These are phyloP conservation scores for Apodemia hepburni DNA, from an alignment of 2,888 invertebrate genomes.

Conservation along the genomic window DNA sequence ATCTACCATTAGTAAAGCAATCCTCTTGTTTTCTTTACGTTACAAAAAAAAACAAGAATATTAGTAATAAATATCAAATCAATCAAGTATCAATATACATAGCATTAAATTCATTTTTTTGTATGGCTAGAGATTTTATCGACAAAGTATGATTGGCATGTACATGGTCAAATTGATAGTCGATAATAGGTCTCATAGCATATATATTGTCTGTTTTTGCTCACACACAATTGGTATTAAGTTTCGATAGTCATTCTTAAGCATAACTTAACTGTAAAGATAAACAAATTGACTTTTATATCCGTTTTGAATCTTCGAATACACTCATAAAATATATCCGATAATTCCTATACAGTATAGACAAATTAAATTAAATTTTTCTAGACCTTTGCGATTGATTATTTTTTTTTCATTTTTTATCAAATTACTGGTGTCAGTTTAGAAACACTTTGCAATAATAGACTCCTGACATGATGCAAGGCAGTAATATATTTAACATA, in stretches of 20 bases:
- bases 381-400: too few species aligned
- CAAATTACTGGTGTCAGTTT: too few species aligned
- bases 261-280: not conserved
- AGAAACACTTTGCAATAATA: too few species aligned
- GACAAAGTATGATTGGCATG: slow-evolving; percentile 37
- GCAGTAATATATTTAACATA: too few species aligned
- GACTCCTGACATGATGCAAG: too few species aligned
- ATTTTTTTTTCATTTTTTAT: too few species aligned
- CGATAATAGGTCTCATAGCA: slow-evolving; percentile 26
- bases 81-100: slow-evolving; percentile 15
- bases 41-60: not conserved
- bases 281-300: slow-evolving; percentile 6
- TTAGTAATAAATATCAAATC: slow-evolving; percentile 5
- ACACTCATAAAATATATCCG: not conserved
- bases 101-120: slow-evolving; percentile 19
- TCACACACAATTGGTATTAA: not conserved
- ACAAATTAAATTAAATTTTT: too few species aligned
- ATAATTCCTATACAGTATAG: too few species aligned
- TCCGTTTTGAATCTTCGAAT: not conserved
- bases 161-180: slow-evolving; percentile 36
- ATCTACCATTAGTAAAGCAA: too few species aligned
- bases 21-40: too few species aligned
- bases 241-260: slow-evolving; percentile 12
- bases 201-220: slow-evolving; percentile 11
- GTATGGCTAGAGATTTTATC: slow-evolving; percentile 28